phyloP scores from a whole-genome alignment of 2,888 invertebrate genomes.

The Ischnura elegans region DNA sequence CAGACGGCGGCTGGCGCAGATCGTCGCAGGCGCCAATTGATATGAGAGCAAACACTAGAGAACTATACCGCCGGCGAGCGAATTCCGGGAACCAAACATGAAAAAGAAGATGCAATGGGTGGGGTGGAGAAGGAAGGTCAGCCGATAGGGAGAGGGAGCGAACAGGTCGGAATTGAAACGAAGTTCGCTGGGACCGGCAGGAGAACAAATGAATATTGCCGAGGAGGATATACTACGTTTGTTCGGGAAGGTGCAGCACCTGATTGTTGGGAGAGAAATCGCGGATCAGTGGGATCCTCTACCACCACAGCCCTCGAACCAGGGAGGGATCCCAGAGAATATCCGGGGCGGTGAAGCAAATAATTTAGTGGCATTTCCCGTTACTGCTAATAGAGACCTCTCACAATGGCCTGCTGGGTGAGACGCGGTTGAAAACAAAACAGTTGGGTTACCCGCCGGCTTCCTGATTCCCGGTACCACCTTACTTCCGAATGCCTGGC shows the following conservation, averaged over 20 bases:
- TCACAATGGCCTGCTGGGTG: conserved; percentile 33
- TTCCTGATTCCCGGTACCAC: neutral
- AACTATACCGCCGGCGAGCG: neutral
- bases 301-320: neutral
- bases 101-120: neutral
- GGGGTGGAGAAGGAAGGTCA: neutral
- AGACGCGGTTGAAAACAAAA: conserved; percentile 5
- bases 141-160: neutral
- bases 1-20: neutral
- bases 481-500: neutral
- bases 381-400: conserved; percentile 35
- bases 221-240: neutral
- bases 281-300: neutral
- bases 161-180: neutral
- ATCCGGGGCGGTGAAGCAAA: neutral
- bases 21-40: conserved; percentile 37
- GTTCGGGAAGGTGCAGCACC: neutral
- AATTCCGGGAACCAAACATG: neutral
- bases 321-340: neutral
- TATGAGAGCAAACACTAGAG: conserved; percentile 19
- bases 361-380: conserved; percentile 44
- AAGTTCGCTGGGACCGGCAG: neutral
- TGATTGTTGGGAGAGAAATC: neutral
- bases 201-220: conserved; percentile 31
- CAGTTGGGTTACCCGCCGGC: neutral